A percentile compares a stretch with the other conserved stretches of the same genome.
Conservation (phyloP, 1,140 invertebrate genomes). For the Holotrichia oblita region DNA sequence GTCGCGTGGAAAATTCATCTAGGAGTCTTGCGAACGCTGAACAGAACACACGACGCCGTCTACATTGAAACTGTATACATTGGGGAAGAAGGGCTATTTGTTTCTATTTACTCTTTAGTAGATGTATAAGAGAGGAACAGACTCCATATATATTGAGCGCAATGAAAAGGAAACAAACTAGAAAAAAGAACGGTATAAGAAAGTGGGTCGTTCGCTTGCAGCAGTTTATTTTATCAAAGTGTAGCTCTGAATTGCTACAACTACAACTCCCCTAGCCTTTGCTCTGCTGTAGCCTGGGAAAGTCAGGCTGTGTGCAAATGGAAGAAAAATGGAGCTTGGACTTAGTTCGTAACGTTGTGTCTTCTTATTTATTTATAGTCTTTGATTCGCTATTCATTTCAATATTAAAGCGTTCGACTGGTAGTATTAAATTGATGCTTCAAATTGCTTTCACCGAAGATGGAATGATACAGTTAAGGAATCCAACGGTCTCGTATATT, state of each 20-base stretch:
- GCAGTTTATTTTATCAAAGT: constrained; percentile 10
- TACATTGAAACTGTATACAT: too few species aligned
- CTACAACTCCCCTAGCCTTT: not conserved
- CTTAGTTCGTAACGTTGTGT: too few species aligned
- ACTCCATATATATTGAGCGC: not conserved
- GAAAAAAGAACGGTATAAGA: not conserved
- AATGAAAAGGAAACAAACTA: constrained; percentile 16
- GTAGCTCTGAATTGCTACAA: not conserved
- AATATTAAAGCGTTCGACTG: not conserved
- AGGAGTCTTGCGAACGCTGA: not conserved
- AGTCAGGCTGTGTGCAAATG: not conserved
- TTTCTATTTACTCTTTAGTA: constrained; percentile 46
- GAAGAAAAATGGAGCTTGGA: not conserved
- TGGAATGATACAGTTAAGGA: too few species aligned
- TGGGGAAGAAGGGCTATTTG: constrained; percentile 43
- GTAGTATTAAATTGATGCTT: not conserved
- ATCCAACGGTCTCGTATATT: too few species aligned
- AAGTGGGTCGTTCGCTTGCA: constrained; percentile 16
- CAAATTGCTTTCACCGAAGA: too few species aligned
- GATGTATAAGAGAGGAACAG: constrained; percentile 6
- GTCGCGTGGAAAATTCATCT: constrained; percentile 44
- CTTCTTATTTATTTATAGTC: not conserved
- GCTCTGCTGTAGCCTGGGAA: not conserved
- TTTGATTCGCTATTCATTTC: not conserved
- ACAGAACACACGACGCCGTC: too few species aligned